Percentiles rank a stretch among this genome's conserved stretches.
These are phyloP conservation scores for Arrhopalites spinosus DNA, from an alignment of 2,888 invertebrate genomes.

Conservation along the genomic window DNA sequence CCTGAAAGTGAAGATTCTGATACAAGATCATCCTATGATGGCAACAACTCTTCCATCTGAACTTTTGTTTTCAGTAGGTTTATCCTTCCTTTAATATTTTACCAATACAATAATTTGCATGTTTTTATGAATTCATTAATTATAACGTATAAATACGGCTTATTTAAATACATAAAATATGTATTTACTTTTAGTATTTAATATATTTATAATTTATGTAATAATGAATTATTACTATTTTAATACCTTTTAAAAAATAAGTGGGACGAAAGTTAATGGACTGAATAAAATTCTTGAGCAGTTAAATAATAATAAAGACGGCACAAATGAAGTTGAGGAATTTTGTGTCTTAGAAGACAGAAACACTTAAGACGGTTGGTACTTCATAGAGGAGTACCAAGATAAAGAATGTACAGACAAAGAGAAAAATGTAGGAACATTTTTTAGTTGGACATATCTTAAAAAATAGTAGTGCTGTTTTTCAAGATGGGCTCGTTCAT, in stretches of 20 bases:
- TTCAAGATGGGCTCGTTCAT: not conserved
- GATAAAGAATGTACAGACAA: not conserved
- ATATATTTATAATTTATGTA: too few relatives aligned
- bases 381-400: not conserved
- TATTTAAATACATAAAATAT: not conserved
- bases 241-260: too few relatives aligned
- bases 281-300: too few relatives aligned
- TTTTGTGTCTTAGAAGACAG: not conserved
- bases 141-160: not conserved
- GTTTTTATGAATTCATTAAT: not conserved
- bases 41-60: not conserved
- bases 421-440: not conserved
- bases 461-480: not conserved
- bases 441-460: conserved; percentile 12
- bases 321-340: not conserved
- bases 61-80: conserved; percentile 27
- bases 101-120: not conserved
- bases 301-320: too few relatives aligned
- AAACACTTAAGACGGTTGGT: not conserved
- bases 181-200: too few relatives aligned
- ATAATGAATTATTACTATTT: too few relatives aligned
- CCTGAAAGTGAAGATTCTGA: not conserved
- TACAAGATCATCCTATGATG: not conserved
- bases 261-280: too few relatives aligned
- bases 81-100: not conserved